Percentiles rank a stretch among this genome's conserved stretches.
Evolutionary conservation across 1,140 invertebrate species (phyloP).

Genomic region (Caenorhabditis inopinata): DNA sequence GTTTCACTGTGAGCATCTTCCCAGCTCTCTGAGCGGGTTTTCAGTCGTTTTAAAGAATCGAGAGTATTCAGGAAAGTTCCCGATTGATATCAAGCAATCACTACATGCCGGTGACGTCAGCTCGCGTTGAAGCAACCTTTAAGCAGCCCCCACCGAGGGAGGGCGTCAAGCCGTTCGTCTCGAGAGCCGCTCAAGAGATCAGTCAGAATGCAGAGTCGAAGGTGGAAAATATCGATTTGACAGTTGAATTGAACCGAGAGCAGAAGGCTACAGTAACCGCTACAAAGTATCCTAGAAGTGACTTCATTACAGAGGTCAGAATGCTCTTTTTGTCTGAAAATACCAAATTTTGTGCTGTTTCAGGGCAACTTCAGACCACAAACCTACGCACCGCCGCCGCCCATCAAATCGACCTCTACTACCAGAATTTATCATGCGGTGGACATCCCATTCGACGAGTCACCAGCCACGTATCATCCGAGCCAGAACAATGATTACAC

Average conservation of each 20-base stretch:
- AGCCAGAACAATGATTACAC: constrained; percentile 13
- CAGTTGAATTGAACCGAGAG: constrained; percentile 43
- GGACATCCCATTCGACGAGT: constrained; percentile 43
- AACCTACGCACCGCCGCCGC: background rate
- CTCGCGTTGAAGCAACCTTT: constrained; percentile 4
- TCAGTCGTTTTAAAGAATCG: background rate
- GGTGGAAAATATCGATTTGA: constrained; percentile 33
- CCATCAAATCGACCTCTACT: background rate
- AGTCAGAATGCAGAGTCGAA: background rate
- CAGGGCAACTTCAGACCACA: background rate
- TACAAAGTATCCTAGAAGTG: constrained; percentile 40
- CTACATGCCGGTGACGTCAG: constrained; percentile 4
- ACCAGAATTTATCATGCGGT: constrained; percentile 35
- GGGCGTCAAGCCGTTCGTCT: constrained; percentile 3
- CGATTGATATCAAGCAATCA: background rate
- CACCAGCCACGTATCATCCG: constrained; percentile 18
- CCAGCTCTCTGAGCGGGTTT: too few species aligned
- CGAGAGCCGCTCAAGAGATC: background rate
- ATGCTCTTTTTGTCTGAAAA: too few species aligned
- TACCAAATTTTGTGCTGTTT: background rate
- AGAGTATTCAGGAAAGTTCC: background rate
- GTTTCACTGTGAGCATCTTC: background rate
- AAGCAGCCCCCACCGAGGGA: constrained; percentile 8
- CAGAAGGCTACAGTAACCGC: constrained; percentile 45
- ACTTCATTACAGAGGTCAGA: constrained; percentile 26